These are phyloP conservation scores for Caranx melampygus DNA, from an alignment of 2,113 vertebrate genomes.

Conservation along the genomic window DNA sequence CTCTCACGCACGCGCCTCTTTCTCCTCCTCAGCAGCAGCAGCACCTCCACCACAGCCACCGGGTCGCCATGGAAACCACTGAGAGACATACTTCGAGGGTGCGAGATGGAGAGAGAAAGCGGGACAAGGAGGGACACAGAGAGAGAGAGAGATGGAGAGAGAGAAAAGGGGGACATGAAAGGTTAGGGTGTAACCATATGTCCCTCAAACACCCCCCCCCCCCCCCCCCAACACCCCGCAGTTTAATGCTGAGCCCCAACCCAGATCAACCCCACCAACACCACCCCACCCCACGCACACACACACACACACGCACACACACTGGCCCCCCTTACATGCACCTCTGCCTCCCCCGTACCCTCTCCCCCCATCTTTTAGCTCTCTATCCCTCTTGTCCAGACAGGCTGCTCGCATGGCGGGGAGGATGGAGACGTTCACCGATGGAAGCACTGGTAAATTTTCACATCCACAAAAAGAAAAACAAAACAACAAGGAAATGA, in stretches of 20 bases:
- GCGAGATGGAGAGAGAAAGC: slow-evolving; percentile 77
- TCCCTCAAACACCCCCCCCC: slow-evolving; percentile 53
- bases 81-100: slow-evolving; percentile 83
- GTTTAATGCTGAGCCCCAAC: slow-evolving; percentile 78
- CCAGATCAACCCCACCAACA: slow-evolving; percentile 52
- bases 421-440: slow-evolving; percentile 91
- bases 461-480: slow-evolving; percentile 63
- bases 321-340: slow-evolving; percentile 79
- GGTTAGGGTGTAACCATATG: slow-evolving; percentile 83
- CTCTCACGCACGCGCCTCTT: slow-evolving; percentile 74
- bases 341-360: slow-evolving; percentile 74
- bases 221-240: slow-evolving; percentile 67
- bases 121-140: slow-evolving; percentile 73
- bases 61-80: slow-evolving; percentile 83
- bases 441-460: slow-evolving; percentile 92
- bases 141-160: slow-evolving; percentile 65
- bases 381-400: slow-evolving; percentile 84
- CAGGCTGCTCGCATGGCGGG: slow-evolving; percentile 87
- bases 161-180: slow-evolving; percentile 69
- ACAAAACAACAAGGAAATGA: not conserved
- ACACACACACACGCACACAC: slow-evolving; percentile 34
- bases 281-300: slow-evolving; percentile 16
- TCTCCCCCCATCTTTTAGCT: slow-evolving; percentile 64
- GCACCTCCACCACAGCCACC: slow-evolving; percentile 75
- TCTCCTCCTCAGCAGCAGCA: slow-evolving; percentile 75